Evolutionary conservation across 2,113 vertebrate genomes (phyloP).

Genomic region (Oceanites oceanicus): DNA sequence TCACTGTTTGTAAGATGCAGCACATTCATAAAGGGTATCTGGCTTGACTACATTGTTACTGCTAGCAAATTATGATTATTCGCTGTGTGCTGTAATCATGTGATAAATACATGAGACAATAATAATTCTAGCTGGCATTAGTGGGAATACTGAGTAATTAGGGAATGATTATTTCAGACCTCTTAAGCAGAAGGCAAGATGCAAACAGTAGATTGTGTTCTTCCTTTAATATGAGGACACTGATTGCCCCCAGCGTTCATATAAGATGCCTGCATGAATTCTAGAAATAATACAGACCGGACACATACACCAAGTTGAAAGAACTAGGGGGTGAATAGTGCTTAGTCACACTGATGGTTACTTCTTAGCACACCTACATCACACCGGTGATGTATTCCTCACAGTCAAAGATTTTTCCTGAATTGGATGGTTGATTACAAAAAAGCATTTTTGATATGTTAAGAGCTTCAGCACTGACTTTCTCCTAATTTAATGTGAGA

Average conservation of each 20-base stretch:
- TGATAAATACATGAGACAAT: not conserved
- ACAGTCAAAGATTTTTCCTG: not conserved
- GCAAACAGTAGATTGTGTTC: not conserved
- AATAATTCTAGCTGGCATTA: not conserved
- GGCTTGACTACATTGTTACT: not conserved
- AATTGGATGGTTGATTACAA: fast-evolving
- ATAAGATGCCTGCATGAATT: not conserved
- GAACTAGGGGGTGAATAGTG: not conserved
- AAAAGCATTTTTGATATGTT: not conserved
- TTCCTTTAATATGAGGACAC: not conserved
- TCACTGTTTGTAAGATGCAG: not conserved
- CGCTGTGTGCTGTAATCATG: not conserved
- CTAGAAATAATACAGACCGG: not conserved
- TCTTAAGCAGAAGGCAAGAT: not conserved
- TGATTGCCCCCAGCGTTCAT: not conserved
- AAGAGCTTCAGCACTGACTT: not conserved
- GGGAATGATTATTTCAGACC: not conserved
- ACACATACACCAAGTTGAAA: not conserved
- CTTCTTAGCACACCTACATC: not conserved
- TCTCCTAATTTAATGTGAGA: not conserved
- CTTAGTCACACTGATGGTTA: not conserved
- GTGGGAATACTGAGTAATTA: not conserved
- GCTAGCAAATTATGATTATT: not conserved
- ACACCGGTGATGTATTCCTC: not conserved
- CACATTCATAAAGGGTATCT: not conserved